These are phyloP conservation scores for Elysia crispata DNA, from an alignment of 2,888 invertebrate species.

Conservation along the genomic window DNA sequence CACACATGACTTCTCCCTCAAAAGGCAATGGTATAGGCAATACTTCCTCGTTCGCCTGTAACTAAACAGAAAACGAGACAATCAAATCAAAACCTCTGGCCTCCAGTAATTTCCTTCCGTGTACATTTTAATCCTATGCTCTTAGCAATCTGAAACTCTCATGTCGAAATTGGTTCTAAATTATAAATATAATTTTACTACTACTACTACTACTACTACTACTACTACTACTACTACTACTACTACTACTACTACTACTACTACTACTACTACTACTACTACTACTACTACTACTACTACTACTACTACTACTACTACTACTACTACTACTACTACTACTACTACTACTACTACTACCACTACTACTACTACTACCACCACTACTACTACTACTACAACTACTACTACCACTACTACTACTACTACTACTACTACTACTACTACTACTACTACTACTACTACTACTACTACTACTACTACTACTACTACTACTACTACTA, in stretches of 20 bases:
- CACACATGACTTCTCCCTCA: too few species aligned
- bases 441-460: background rate
- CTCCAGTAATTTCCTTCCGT: too few species aligned
- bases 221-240: background rate
- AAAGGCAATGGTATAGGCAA: too few species aligned
- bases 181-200: background rate
- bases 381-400: background rate
- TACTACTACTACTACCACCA: background rate
- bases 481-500: background rate
- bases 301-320: background rate
- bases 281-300: background rate
- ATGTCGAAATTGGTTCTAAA: background rate
- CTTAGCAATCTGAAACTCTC: background rate
- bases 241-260: background rate
- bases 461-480: slow-evolving; percentile 2
- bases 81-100: too few species aligned
- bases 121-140: too few species aligned
- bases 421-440: background rate
- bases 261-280: background rate
- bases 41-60: too few species aligned
- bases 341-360: background rate
- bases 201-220: background rate
- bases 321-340: background rate
- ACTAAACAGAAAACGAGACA: too few species aligned
- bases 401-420: background rate